phyloP scores from a whole-genome alignment of 2,888 invertebrate species.

The Willowsia nigromaculata region DNA sequence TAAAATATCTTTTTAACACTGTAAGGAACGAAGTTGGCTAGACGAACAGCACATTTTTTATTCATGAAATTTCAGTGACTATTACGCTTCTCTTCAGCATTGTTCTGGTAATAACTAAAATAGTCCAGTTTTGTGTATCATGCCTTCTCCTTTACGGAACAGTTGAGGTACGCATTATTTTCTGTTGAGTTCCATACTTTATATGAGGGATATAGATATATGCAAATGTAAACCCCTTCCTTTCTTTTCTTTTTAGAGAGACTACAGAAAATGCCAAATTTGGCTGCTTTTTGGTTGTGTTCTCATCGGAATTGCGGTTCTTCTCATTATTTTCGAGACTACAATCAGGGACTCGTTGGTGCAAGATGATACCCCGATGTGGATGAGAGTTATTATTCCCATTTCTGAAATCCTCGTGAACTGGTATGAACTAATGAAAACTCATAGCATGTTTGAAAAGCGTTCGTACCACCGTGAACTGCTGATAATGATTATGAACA shows the following conservation, averaged over 20 bases:
- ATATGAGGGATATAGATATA: background rate
- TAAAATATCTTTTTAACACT: background rate
- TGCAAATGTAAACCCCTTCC: background rate
- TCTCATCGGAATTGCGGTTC: constrained; percentile 61
- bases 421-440: constrained; percentile 42
- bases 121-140: constrained; percentile 61
- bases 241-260: constrained; percentile 40
- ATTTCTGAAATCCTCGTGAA: constrained; percentile 62
- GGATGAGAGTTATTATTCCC: constrained; percentile 63
- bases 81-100: constrained; percentile 70
- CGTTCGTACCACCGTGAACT: too few species aligned
- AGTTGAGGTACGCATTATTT: constrained; percentile 57
- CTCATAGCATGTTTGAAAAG: too few species aligned
- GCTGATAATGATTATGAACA: too few species aligned
- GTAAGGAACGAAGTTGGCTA: background rate
- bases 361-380: constrained; percentile 41
- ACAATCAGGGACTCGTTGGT: constrained; percentile 56
- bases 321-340: constrained; percentile 64
- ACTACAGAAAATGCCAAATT: constrained; percentile 68
- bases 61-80: constrained; percentile 60
- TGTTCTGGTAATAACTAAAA: constrained; percentile 62
- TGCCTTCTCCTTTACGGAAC: constrained; percentile 64
- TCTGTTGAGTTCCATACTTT: background rate
- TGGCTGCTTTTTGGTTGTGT: constrained; percentile 68
- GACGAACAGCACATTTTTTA: too few species aligned